Evolutionary conservation across 2,797 vertebrate species (phyloP).

Genomic region (Kryptopterus vitreolus): DNA sequence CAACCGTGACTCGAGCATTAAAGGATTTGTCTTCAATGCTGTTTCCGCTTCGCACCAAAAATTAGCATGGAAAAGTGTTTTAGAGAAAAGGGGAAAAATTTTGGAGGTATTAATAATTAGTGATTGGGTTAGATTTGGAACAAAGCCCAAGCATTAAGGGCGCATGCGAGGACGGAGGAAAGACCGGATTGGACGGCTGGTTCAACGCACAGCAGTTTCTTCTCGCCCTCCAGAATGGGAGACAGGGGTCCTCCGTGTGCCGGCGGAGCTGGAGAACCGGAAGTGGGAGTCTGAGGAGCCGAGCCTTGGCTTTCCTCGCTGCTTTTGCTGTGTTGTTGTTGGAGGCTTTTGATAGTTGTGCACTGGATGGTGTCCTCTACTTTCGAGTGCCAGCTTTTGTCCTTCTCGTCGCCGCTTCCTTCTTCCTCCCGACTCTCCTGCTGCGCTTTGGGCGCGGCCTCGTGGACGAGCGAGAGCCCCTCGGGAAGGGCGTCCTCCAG

Average conservation of each 20-base stretch:
- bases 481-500: slow-evolving; percentile 70
- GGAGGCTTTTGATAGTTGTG: slow-evolving; percentile 59
- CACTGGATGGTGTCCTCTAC: slow-evolving; percentile 72
- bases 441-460: slow-evolving; percentile 59
- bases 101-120: slow-evolving; percentile 31
- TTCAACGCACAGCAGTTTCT: slow-evolving; percentile 72
- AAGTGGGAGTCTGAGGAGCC: slow-evolving; percentile 54
- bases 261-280: slow-evolving; percentile 50
- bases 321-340: slow-evolving; percentile 65
- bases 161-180: slow-evolving; percentile 56
- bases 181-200: slow-evolving; percentile 10
- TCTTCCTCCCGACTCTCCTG: slow-evolving; percentile 63
- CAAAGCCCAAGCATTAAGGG: slow-evolving; percentile 47
- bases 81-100: slow-evolving; percentile 3
- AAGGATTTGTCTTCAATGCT: not conserved
- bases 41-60: not conserved
- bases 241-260: slow-evolving; percentile 61
- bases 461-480: slow-evolving; percentile 31
- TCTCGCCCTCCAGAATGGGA: slow-evolving; percentile 66
- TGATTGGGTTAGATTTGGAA: slow-evolving; percentile 43
- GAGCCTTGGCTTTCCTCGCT: slow-evolving; percentile 65
- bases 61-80: slow-evolving; percentile 3
- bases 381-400: slow-evolving; percentile 60
- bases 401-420: slow-evolving; percentile 62
- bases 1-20: not conserved